Conservation (phyloP, 2,888 invertebrate genomes). For the Chymomyza amoena region DNA sequence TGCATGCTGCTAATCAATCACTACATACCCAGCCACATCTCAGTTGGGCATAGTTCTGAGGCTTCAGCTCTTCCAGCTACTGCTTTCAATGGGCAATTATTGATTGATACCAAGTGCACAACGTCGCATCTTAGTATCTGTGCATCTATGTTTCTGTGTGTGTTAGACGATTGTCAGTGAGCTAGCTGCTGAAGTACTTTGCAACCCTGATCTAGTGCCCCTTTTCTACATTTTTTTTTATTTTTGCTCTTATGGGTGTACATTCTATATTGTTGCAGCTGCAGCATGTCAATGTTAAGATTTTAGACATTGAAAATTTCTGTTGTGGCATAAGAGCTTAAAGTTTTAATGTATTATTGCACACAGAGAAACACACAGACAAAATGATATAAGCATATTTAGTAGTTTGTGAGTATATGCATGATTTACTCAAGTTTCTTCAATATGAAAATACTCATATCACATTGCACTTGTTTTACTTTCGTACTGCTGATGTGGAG, state of each 20-base stretch:
- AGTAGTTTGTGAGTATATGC: not conserved
- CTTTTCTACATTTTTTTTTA: conserved; percentile 28
- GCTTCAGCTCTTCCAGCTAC: conserved; percentile 58
- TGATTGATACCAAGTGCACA: conserved; percentile 73
- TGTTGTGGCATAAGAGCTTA: conserved; percentile 32
- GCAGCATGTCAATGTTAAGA: conserved; percentile 68
- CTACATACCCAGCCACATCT: conserved; percentile 30
- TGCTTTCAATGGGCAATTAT: conserved; percentile 74
- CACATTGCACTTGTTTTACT: conserved; percentile 21
- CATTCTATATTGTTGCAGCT: conserved; percentile 33
- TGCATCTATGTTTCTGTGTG: conserved; percentile 12
- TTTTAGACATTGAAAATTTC: conserved; percentile 70
- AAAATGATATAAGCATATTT: not conserved
- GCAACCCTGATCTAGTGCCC: conserved; percentile 73
- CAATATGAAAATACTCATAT: conserved; percentile 17
- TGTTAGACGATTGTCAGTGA: not conserved
- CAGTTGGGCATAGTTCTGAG: not conserved
- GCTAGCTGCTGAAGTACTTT: conserved; percentile 8
- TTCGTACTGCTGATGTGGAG: not conserved
- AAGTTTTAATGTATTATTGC: conserved; percentile 39
- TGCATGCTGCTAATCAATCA: conserved; percentile 73
- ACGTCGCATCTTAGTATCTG: conserved; percentile 8
- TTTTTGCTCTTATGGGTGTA: not conserved
- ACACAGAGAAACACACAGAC: conserved; percentile 1
- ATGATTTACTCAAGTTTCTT: not conserved